phyloP scores from a whole-genome alignment of 2,113 vertebrate species.

The Gopherus flavomarginatus region DNA sequence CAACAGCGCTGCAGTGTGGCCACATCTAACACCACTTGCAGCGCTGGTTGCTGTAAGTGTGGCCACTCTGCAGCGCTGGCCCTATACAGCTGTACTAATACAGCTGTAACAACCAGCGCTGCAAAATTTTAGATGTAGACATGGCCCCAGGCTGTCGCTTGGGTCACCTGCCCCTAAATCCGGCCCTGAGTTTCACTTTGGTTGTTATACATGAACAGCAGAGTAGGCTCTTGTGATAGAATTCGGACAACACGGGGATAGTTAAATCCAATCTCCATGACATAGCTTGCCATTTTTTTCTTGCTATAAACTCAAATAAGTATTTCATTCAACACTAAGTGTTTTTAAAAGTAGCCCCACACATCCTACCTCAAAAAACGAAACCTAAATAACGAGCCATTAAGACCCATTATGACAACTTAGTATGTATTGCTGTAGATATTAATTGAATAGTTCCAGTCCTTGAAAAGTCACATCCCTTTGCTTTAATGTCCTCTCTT shows the following conservation, averaged over 20 bases:
- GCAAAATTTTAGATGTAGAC: too few relatives aligned
- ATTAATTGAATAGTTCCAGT: not conserved
- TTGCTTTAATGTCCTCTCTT: not conserved
- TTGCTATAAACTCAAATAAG: not conserved
- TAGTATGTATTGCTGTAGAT: not conserved
- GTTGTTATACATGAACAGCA: not conserved
- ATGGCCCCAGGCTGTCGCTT: too few relatives aligned
- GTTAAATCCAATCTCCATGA: not conserved
- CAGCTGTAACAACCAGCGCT: too few relatives aligned
- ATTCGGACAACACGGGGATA: not conserved
- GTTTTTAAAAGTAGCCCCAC: not conserved
- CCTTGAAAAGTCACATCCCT: not conserved
- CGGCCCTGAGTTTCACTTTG: not conserved
- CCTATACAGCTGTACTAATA: too few relatives aligned
- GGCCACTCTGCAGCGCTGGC: too few relatives aligned
- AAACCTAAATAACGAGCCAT: rapidly evolving
- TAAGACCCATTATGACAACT: not conserved
- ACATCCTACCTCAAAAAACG: not conserved
- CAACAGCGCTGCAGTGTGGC: too few relatives aligned
- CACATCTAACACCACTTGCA: too few relatives aligned
- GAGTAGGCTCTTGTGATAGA: not conserved
- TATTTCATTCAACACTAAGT: not conserved
- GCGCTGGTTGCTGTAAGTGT: too few relatives aligned
- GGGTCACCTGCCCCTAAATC: too few relatives aligned
- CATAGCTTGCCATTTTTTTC: not conserved